A percentile compares a stretch with the other conserved stretches of the same genome.
These are phyloP conservation scores for Telmatochromis sp. DNA, from an alignment of 2,113 vertebrate genomes.

Conservation along the genomic window DNA sequence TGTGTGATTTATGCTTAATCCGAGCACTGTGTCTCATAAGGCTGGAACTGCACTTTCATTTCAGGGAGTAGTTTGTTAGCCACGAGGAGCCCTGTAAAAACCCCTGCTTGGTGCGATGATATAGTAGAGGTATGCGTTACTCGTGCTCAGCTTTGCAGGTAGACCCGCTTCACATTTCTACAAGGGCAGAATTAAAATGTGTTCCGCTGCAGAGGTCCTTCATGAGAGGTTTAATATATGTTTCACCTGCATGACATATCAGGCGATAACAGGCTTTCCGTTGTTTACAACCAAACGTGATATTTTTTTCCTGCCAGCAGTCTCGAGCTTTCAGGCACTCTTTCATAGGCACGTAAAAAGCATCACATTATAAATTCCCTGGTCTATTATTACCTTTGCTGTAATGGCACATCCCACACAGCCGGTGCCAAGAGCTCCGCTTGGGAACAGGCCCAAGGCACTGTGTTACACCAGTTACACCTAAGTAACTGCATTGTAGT, in stretches of 20 bases:
- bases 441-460: constrained; percentile 39
- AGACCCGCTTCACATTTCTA: constrained; percentile 22
- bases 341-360: constrained; percentile 45
- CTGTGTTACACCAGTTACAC: constrained; percentile 44
- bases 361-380: constrained; percentile 56
- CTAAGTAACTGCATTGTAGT: constrained; percentile 27
- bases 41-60: constrained; percentile 59
- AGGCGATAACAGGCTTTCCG: constrained; percentile 37
- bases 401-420: constrained; percentile 62
- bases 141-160: not conserved
- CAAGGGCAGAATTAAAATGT: constrained; percentile 13
- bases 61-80: constrained; percentile 49
- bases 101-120: constrained; percentile 6
- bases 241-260: constrained; percentile 45
- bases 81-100: constrained; percentile 33
- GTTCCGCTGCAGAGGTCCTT: constrained; percentile 10
- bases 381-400: constrained; percentile 61
- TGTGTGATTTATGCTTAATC: constrained; percentile 51
- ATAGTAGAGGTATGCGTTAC: constrained; percentile 1
- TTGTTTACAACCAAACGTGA: constrained; percentile 44
- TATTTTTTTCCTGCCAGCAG: not conserved
- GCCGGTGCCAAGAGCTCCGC: constrained; percentile 39
- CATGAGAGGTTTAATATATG: constrained; percentile 19
- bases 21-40: constrained; percentile 41
- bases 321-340: constrained; percentile 18